phyloP scores from a whole-genome alignment of 1,140 invertebrate species.

The Pseudomyrmex gracilis region DNA sequence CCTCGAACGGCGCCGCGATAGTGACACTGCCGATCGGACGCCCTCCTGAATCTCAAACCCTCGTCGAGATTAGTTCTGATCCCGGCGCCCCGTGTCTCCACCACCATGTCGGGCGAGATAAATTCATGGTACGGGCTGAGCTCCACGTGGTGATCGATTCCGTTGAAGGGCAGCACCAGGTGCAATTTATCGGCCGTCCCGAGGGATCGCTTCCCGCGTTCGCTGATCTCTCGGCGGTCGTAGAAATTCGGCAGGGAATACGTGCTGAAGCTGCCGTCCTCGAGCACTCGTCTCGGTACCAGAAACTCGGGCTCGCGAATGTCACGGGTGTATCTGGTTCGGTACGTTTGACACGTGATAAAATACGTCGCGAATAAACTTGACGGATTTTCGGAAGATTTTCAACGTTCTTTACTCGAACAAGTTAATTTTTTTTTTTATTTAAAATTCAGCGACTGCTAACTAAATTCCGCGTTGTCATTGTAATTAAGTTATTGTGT shows the following conservation, averaged over 20 bases:
- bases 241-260: constrained; percentile 84
- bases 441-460: too few relatives aligned
- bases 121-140: constrained; percentile 86
- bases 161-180: constrained; percentile 85
- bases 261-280: constrained; percentile 83
- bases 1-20: constrained; percentile 86
- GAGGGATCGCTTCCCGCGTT: constrained; percentile 71
- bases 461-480: too few relatives aligned
- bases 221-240: constrained; percentile 72
- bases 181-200: constrained; percentile 81
- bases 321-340: constrained; percentile 82
- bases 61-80: constrained; percentile 71
- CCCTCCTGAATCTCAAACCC: constrained; percentile 71
- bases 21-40: constrained; percentile 85
- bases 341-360: background rate
- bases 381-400: background rate
- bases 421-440: background rate
- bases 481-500: too few relatives aligned
- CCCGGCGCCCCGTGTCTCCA: constrained; percentile 84
- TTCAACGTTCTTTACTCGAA: background rate
- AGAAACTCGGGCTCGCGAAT: constrained; percentile 83
- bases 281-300: constrained; percentile 84
- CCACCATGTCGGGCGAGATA: constrained; percentile 86
- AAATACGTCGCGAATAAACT: background rate
- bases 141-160: constrained; percentile 84